These are phyloP conservation scores for Manis pentadactyla DNA, from an alignment of 2,797 vertebrate genomes.

Conservation along the genomic window DNA sequence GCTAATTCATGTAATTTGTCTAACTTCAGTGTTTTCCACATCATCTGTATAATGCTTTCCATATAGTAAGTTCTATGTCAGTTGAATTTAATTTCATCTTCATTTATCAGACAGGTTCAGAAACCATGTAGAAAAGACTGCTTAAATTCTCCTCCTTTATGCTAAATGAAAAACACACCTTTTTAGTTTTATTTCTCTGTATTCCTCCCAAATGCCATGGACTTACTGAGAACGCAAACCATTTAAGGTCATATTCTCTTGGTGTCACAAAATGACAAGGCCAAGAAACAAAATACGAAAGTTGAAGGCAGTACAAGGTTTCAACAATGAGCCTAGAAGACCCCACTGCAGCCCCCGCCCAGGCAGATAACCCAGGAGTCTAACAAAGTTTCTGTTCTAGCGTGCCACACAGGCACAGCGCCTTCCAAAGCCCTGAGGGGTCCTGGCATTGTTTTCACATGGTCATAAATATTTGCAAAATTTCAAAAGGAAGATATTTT, in stretches of 20 bases:
- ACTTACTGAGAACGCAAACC: neutral
- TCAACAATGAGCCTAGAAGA: neutral
- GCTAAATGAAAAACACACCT: neutral
- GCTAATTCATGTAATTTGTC: neutral
- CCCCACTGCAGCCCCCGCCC: fast-evolving
- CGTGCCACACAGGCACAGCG: neutral
- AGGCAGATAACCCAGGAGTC: neutral
- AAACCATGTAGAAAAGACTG: neutral
- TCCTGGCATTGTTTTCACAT: neutral
- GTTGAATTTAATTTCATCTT: neutral
- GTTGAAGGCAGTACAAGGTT: neutral
- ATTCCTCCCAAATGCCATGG: neutral
- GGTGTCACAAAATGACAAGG: neutral
- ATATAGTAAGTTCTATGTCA: neutral
- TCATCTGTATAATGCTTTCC: neutral
- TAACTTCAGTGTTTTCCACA: neutral
- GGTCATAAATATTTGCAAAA: neutral
- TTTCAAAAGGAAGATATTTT: neutral
- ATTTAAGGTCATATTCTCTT: neutral
- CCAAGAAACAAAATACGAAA: neutral
- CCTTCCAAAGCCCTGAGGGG: neutral
- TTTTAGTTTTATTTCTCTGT: neutral
- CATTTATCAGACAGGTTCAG: neutral
- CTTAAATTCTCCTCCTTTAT: neutral
- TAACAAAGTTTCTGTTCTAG: neutral